These are phyloP conservation scores for Ursus arctos DNA, from an alignment of 2,113 vertebrate genomes.

Conservation along the genomic window DNA sequence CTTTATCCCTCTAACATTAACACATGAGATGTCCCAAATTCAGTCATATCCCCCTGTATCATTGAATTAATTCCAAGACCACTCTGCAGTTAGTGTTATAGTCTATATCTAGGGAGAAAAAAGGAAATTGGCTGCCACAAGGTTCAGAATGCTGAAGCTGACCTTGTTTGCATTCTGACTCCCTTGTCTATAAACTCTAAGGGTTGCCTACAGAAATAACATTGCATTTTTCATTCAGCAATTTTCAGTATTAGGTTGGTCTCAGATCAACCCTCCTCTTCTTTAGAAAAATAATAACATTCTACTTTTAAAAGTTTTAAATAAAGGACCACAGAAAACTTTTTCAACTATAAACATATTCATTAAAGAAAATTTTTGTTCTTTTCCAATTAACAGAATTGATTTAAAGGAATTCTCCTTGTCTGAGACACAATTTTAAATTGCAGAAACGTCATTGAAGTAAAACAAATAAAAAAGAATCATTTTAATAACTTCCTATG, in stretches of 20 bases:
- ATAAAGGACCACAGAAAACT: not conserved
- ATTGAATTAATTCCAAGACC: conserved; percentile 21
- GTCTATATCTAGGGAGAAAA: not conserved
- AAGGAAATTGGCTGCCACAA: not conserved
- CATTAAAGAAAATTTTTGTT: conserved; percentile 55
- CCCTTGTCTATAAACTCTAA: not conserved
- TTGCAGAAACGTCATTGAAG: not conserved
- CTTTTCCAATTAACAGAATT: not conserved
- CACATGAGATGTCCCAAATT: not conserved
- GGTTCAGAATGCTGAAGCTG: not conserved
- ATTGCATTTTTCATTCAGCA: not conserved
- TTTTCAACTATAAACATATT: conserved; percentile 31
- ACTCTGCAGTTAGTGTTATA: not conserved
- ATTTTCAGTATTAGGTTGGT: not conserved
- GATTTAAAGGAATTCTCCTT: conserved; percentile 44
- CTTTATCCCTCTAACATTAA: not conserved
- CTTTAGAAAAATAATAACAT: conserved; percentile 33
- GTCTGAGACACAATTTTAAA: conserved; percentile 45
- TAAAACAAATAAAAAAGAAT: conserved; percentile 45
- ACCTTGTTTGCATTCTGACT: not conserved
- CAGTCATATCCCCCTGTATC: not conserved
- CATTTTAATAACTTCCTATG: not conserved
- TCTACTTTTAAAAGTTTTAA: conserved; percentile 2
- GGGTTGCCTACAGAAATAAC: not conserved
- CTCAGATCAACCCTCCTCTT: not conserved